Evolutionary conservation across 2,888 invertebrate species (phyloP), one percentile per base, ranked within the genome.

Genomic region (Julus scanicus): DNA sequence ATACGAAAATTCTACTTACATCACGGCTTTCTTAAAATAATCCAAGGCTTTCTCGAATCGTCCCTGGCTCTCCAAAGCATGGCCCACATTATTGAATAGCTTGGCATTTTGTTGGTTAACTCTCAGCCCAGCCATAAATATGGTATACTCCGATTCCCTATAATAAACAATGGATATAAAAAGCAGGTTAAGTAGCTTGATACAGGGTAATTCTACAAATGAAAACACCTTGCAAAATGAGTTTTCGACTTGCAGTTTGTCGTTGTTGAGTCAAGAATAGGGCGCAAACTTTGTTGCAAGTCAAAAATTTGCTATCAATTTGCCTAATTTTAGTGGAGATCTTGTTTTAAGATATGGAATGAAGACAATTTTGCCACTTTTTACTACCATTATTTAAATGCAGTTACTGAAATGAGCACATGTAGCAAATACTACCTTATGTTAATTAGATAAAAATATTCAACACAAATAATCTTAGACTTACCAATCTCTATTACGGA

Each of bases 61-160:
- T 1, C 94, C 94, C 91, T 95, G 94, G 89, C 94, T 96, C 93
- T 99, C 98, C 90, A 99, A 93, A 0, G 98, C 98, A 92, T 99
- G 98, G 0, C 98, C 99, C 2, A 99, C 98, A 92, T 99, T 99
- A 93, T 99, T 99, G 93, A 97, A 99, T 40, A 99, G 94, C 92
- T 99, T 99, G 40, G 99, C 99, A 93, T 99, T 99, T 90, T 95
- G 94, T 90, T 95, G 95, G 89, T 92, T 98, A 86, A 97, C 95
- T 91, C 94, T 94, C 88, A 99, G 93, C 17, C 98, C 98, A 3
- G 98, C 96, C 94, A 96, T 97, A 93, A 98, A 99, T 91, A 99
- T 95, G 39, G 96, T 95, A 92, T 98, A 98, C 92, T 99, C 98
- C 90, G 96, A 95, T 92, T 95, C 94, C 89, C 89, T 89, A 71